Base-by-base conservation (phyloP, 2,888 invertebrate genomes). In the Baronia brevicornis region DNA sequence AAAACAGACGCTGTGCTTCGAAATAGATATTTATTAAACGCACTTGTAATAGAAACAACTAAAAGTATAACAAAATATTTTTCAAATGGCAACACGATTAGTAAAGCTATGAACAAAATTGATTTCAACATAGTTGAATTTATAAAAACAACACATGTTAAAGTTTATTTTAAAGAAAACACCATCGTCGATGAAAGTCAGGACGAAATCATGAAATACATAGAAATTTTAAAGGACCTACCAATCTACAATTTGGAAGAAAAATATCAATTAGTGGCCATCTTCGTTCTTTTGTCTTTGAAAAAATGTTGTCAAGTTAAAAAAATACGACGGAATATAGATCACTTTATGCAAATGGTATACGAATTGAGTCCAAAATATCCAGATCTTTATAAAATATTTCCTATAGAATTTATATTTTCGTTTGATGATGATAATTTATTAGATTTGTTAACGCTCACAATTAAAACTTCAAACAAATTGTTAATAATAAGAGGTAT, bases 371-470 rank as follows among this genome's bases (percentile, higher is more conserved):
- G 72, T 29, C 44, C 60, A 0, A 74, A 78, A 43, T 52, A 65
- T 5, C 84, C 84, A 1, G 80, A 84, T 52, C 39, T 85, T 8
- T 82, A 69, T 38, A 69, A 77, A 54, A 41, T 84, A 37, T 79
- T 84, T 20, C 54, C 77, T 1, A 60, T 72, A 0, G 51, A 71
- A 7, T 59, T 48, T 5, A 60, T 85, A 35, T 84, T 84, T 41
- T 60, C 67, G 8, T 75, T 74, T 17, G 46, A 71, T 37, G 60
- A 74, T 10, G 54, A 51, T 25, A 44, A 38, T 3, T 18, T 82
- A 13, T 37, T 80, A 1, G 57, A 79, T 28, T 47, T 80, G 22
- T 41, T 82, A 1, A 74, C 64, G 15, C 51, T 82, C n/a, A 70
- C 63, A 30, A 61, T 68, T 2, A 80, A 72, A 54, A 64, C 63